Percentiles rank a stretch among this genome's conserved stretches.
These are phyloP conservation scores for Pedionomus torquatus DNA, from an alignment of 2,113 vertebrate genomes.

Conservation along the genomic window DNA sequence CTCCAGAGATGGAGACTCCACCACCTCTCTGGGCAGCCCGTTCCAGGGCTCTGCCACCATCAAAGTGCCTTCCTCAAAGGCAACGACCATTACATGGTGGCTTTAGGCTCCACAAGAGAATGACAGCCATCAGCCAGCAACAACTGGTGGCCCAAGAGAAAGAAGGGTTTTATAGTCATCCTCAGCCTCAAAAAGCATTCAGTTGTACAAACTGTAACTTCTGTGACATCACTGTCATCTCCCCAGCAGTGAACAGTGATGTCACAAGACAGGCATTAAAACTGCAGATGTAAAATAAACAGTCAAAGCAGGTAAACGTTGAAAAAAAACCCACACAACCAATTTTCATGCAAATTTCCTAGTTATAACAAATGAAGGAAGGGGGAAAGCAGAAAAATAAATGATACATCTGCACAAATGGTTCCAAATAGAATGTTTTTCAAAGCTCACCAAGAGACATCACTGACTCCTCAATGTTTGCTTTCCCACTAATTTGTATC, in stretches of 20 bases:
- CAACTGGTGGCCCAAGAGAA: not conserved
- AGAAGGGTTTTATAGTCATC: not conserved
- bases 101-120: not conserved
- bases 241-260: not conserved
- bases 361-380: constrained; percentile 15
- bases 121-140: not conserved
- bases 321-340: not conserved
- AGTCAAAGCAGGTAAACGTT: not conserved
- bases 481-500: constrained; percentile 54
- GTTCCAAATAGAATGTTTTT: constrained; percentile 45
- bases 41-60: no score
- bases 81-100: accelerated
- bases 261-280: not conserved
- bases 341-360: constrained; percentile 46
- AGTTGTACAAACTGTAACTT: not conserved
- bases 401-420: not conserved
- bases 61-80: not conserved
- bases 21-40: no score
- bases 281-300: not conserved
- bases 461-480: constrained; percentile 4
- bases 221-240: not conserved
- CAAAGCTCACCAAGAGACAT: constrained; percentile 45
- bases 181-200: not conserved
- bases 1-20: no score
- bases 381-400: constrained; percentile 20